Conservation (phyloP, 2,113 vertebrate species). For the Amia ocellicauda region DNA sequence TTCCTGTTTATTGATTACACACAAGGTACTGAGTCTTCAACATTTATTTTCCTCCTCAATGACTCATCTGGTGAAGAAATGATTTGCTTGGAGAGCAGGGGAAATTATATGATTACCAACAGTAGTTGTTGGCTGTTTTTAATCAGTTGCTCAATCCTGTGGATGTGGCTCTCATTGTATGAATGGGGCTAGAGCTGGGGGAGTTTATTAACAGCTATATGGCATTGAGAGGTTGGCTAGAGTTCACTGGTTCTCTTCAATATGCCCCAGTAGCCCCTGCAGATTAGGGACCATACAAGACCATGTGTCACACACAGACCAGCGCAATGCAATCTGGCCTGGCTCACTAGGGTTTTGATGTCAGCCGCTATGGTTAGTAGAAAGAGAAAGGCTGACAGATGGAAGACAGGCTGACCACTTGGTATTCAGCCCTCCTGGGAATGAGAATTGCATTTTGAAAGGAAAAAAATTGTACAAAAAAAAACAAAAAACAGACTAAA, state of each 20-base stretch:
- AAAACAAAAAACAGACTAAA: too few species aligned
- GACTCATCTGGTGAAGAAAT: neutral
- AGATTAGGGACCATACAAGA: slow-evolving; percentile 11
- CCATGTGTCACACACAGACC: neutral
- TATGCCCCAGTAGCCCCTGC: neutral
- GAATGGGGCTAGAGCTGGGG: neutral
- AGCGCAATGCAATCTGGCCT: too few species aligned
- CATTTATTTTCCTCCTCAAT: neutral
- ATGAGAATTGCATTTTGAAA: neutral
- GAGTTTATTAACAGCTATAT: neutral
- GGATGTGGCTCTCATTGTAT: neutral
- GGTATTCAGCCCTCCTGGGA: neutral
- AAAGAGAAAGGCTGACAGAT: neutral
- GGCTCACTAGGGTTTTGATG: too few species aligned
- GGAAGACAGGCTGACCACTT: neutral
- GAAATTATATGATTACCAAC: neutral
- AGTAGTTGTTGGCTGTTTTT: neutral
- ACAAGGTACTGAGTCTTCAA: neutral
- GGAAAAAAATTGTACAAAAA: too few species aligned
- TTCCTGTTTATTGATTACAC: neutral
- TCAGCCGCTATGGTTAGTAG: neutral
- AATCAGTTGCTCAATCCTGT: neutral
- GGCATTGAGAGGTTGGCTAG: neutral
- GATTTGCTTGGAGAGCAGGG: neutral
- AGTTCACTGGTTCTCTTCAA: slow-evolving; percentile 1